Conservation (phyloP, 2,888 invertebrate species). For the Hecatera dysodea region DNA sequence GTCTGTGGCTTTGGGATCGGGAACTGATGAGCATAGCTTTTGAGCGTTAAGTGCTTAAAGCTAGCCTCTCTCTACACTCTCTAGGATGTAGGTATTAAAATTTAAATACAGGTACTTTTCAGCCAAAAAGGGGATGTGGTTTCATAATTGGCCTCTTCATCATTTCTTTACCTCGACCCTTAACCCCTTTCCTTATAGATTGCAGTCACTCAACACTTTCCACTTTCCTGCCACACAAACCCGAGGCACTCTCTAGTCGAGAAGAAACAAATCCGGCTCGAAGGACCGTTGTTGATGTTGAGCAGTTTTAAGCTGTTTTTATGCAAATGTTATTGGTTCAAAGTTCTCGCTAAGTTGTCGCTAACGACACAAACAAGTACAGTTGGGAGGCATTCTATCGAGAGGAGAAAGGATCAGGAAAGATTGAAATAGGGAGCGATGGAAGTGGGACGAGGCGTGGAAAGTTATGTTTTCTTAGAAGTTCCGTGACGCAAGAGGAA, state of each 20-base stretch:
- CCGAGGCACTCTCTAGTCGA: not conserved
- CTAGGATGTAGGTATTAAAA: not conserved
- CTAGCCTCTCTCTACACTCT: not conserved
- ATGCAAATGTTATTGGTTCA: conserved; percentile 66
- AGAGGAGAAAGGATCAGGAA: conserved; percentile 36
- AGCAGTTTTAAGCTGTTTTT: conserved; percentile 65
- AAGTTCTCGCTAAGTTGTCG: conserved; percentile 61
- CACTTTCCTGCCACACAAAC: not conserved
- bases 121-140: too few relatives aligned
- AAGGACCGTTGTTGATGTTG: conserved; percentile 51
- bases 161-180: too few relatives aligned
- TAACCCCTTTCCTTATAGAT: too few relatives aligned
- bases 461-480: conserved; percentile 28
- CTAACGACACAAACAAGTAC: conserved; percentile 54
- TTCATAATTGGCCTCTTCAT: too few relatives aligned
- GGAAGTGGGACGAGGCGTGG: conserved; percentile 19
- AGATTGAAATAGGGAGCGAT: conserved; percentile 4
- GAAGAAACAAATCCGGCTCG: conserved; percentile 20
- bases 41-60: not conserved
- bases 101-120: not conserved
- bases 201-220: not conserved
- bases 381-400: conserved; percentile 36
- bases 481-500: conserved; percentile 15
- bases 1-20: conserved; percentile 1
- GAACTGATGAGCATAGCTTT: not conserved